These are phyloP conservation scores for Beroe forskalii DNA, from an alignment of 37 sponge, comb jelly and placozoan species.

Conservation along the genomic window DNA sequence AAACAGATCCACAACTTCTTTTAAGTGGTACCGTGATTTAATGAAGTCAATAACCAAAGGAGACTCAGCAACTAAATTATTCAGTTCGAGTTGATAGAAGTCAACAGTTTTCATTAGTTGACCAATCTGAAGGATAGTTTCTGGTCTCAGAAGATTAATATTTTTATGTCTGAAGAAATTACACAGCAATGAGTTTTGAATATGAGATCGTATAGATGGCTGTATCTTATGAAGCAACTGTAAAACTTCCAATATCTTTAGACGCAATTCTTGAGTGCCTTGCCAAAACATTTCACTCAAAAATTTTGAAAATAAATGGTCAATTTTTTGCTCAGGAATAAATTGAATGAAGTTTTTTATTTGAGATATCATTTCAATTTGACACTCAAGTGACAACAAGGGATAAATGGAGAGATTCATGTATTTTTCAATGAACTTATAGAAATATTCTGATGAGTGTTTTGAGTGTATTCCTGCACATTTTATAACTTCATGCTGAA, in stretches of 20 bases:
- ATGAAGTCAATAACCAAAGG: neutral
- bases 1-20: neutral
- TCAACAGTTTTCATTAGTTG: constrained; percentile 41
- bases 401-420: constrained; percentile 18
- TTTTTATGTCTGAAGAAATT: constrained; percentile 10
- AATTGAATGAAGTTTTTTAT: constrained; percentile 9
- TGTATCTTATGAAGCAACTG: neutral
- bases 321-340: neutral
- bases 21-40: neutral
- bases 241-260: neutral
- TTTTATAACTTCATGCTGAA: neutral
- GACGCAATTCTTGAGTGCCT: neutral
- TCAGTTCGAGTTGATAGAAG: constrained; percentile 10
- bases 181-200: neutral
- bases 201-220: neutral
- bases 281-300: constrained; percentile 26
- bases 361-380: neutral
- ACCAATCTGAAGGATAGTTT: neutral
- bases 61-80: neutral
- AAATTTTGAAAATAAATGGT: neutral
- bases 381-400: neutral
- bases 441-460: neutral
- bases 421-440: neutral
- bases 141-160: neutral
- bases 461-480: constrained; percentile 14